Conservation (phyloP, 2,113 vertebrate species). For the Rhynchopsitta pachyrhyncha region DNA sequence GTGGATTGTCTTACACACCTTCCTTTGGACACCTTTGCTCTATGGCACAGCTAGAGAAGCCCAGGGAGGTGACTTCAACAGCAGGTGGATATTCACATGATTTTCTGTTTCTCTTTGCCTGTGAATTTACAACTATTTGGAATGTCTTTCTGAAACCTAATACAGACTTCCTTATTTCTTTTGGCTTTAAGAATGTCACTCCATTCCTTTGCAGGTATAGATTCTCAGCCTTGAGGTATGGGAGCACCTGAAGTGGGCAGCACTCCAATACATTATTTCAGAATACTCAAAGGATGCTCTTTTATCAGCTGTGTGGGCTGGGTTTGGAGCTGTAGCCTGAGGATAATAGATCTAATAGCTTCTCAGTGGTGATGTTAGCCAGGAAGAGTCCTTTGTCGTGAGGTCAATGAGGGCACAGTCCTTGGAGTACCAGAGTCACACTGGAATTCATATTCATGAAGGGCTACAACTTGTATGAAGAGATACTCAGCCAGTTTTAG, state of each 20-base stretch:
- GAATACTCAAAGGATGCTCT: background rate
- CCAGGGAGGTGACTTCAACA: background rate
- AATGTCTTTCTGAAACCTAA: background rate
- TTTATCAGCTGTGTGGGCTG: background rate
- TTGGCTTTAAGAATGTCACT: background rate
- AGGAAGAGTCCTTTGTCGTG: background rate
- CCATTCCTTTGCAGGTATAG: background rate
- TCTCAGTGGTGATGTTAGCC: background rate
- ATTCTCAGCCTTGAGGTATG: background rate
- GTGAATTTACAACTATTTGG: background rate
- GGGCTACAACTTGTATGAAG: background rate
- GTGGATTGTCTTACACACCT: background rate
- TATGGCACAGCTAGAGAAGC: background rate
- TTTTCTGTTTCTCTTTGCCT: background rate
- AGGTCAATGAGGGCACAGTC: background rate
- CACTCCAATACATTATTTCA: background rate
- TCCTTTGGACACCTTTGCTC: background rate
- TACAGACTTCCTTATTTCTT: background rate
- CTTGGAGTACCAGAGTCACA: accelerated
- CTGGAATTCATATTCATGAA: background rate
- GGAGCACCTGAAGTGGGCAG: background rate
- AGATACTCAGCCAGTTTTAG: background rate
- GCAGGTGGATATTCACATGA: background rate
- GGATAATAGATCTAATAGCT: background rate
- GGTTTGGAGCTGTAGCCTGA: background rate